These are phyloP conservation scores for Centruroides vittatus DNA, from an alignment of 1,140 invertebrate genomes.

Conservation along the genomic window DNA sequence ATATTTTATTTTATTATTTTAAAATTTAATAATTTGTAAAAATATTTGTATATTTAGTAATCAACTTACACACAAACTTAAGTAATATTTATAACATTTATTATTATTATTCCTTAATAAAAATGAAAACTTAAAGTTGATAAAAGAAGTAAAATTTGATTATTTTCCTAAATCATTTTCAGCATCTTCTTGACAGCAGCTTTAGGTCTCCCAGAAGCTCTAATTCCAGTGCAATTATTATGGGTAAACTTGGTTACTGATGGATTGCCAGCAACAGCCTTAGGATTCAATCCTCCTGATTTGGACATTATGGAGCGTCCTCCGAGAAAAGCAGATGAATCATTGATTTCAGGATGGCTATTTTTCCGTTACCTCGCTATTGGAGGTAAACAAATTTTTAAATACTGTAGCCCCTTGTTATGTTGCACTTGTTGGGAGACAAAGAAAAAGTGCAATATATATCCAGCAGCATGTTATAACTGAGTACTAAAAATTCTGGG, in stretches of 20 bases:
- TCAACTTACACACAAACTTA: too few relatives aligned
- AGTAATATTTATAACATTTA: background rate
- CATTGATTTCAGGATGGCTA: slow-evolving; percentile 97
- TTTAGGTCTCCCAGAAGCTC: slow-evolving; percentile 95
- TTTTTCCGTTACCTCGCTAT: slow-evolving; percentile 98
- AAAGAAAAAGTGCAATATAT: too few relatives aligned
- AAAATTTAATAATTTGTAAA: too few relatives aligned
- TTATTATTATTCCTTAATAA: background rate
- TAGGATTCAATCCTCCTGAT: slow-evolving; percentile 99
- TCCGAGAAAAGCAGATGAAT: slow-evolving; percentile 91
- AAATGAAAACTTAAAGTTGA: background rate
- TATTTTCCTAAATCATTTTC: slow-evolving; percentile 12
- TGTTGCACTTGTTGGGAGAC: too few relatives aligned
- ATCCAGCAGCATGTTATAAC: too few relatives aligned
- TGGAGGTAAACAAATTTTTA: slow-evolving; percentile 38
- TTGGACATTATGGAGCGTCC: slow-evolving; percentile 96
- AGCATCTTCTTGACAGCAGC: slow-evolving; percentile 99
- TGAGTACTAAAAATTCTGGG: too few relatives aligned
- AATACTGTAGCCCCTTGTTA: too few relatives aligned
- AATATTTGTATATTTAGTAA: background rate
- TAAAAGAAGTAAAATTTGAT: background rate
- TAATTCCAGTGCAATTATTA: slow-evolving; percentile 97
- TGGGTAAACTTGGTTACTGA: slow-evolving; percentile 99
- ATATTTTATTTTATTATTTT: too few relatives aligned
- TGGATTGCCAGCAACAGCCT: slow-evolving; percentile 97